Base-by-base conservation (phyloP, 2,888 invertebrate species). In the Agrotis segetum region DNA sequence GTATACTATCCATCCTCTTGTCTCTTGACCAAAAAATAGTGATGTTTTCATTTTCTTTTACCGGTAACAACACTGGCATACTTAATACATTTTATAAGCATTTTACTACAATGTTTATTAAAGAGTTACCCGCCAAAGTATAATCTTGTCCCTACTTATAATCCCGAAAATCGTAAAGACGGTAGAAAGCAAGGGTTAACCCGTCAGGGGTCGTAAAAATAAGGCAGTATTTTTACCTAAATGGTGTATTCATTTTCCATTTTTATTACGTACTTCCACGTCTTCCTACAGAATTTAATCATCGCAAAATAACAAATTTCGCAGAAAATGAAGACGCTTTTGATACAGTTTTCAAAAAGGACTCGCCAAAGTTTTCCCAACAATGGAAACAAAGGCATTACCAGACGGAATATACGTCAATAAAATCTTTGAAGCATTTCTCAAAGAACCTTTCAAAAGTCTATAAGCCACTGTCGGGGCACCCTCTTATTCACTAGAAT, bases 361-460 rank as follows among this genome's bases (percentile, higher is more conserved):
- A 62, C 69, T 68, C 67, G 44, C 44, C 82, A 71, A 85, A 83
- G 77, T 84, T 85, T 85, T 67, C 76, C 58, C 71, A 77, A 85
- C 75, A 80, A 79, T 76, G 78, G 76, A 77, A 86, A 78, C 83
- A 86, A 81, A 86, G 85, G 82, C 82, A 79, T 87, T 87, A 82
- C 74, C 77, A 79, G 81, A 85, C 81, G 81, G 83, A 85, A 88
- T 82, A 88, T 82, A 82, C 89, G 87, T 89, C 90, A 89, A 89
- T 91, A 91, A 90, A 92, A 88, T 88, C 89, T 89, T 88, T 87
- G 88, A 84, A 88, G 88, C 88, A 87, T 89, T 89, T 88, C 88
- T 91, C 91, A 92, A 90, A 90, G 91, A 88, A 89, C 87, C 89
- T 90, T 89, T 90, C 89, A 89, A 89, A 91, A 91, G 91, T 91